Base-by-base conservation (phyloP, 2,888 invertebrate species). In the Dicyrtomina minuta region DNA sequence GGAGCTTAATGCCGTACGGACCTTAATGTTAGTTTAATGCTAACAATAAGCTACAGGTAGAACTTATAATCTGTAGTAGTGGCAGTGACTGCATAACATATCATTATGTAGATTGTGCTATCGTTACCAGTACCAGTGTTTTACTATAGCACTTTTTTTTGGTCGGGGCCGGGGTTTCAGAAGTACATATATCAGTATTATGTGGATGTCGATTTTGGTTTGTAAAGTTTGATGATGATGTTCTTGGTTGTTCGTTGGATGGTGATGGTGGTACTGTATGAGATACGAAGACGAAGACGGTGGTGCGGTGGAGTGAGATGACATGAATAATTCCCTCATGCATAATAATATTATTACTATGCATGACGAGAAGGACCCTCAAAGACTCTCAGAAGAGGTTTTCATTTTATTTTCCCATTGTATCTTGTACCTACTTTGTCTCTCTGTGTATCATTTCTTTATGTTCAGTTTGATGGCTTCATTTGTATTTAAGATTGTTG, bases 401-500 rank as follows among this genome's bases (percentile, higher is more conserved):
- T 33, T 33, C 33, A 39, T 12, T 22, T 56, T 33, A 27, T 27
- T 33, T 33, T 17, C 56, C 41, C 58, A 24, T 27, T 55, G 26
- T 26, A 26, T 27, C 8, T 5, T 56, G 27, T 22, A 17, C 13
- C 17, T 24, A 61, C 46, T 61, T 27, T 60, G 60, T 60, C 5
- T 24, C 55, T 46, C 46, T 61, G n/a, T 60, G 60, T 60, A 22
- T 24, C 55, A 55, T 55, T 24, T 39, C 17, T 60, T 22, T 1
- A 39, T 17, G 62, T 17, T 41, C 33, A 33, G 4, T 33, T 33
- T 33, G 33, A 62, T 51, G 51, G 39, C 51, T 64, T 64, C 64
- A 64, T 64, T 64, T 64, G 64, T 64, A 51, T 49, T 64, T 51
- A 39, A 64, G 51, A 64, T 64, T 64, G 64, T 51, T 64, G 61